phyloP scores from a whole-genome alignment of 2,797 vertebrate species.

The Pelobates cultripes region DNA sequence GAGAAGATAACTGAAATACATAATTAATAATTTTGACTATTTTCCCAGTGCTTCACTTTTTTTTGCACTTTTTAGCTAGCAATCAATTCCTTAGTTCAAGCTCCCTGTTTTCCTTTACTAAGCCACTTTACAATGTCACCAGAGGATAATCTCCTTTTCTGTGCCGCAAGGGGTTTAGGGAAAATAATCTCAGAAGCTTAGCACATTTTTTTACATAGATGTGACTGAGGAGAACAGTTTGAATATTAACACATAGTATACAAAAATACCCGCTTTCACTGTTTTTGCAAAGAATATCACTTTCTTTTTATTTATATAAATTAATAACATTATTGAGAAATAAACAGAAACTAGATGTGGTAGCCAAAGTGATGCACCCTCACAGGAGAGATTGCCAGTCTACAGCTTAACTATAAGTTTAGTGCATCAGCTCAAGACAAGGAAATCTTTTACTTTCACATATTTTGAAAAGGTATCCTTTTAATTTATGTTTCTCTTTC shows the following conservation, averaged over 20 bases:
- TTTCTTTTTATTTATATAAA: background rate
- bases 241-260: slow-evolving; percentile 15
- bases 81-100: slow-evolving; percentile 6
- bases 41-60: no score
- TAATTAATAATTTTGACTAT: no score
- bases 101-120: background rate
- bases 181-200: slow-evolving; percentile 33
- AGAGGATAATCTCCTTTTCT: slow-evolving; percentile 49
- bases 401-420: no score
- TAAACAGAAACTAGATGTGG: no score
- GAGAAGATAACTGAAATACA: no score
- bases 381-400: no score
- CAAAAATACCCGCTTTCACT: background rate
- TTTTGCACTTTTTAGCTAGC: background rate
- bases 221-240: slow-evolving; percentile 16
- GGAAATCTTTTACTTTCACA: no score
- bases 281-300: background rate
- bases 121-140: slow-evolving; percentile 41
- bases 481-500: no score
- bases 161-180: slow-evolving; percentile 23
- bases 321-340: background rate
- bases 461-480: no score
- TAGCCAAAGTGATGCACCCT: no score
- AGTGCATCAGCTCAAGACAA: no score
- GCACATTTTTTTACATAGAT: slow-evolving; percentile 6